These are phyloP conservation scores for Penaeus chinensis DNA, from an alignment of 1,140 invertebrate genomes.

Conservation along the genomic window DNA sequence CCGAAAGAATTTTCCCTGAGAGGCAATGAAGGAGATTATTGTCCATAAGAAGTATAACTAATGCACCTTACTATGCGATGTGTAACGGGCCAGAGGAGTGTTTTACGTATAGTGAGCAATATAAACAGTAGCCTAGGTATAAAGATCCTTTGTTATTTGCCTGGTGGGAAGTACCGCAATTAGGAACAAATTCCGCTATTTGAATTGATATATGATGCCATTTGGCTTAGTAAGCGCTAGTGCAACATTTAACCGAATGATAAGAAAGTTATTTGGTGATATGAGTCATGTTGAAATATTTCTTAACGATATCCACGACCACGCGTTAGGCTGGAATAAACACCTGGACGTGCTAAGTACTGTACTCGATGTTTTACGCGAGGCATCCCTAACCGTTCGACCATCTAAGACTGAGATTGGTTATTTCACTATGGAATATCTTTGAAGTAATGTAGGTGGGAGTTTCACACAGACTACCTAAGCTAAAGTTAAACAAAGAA, in stretches of 20 bases:
- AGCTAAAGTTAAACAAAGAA: background rate
- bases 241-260: background rate
- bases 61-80: too few species aligned
- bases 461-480: background rate
- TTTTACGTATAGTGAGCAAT: too few species aligned
- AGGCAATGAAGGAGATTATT: too few species aligned
- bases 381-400: background rate
- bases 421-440: background rate
- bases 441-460: background rate
- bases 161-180: too few species aligned
- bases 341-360: background rate
- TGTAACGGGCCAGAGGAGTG: too few species aligned
- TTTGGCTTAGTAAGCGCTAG: constrained; percentile 11
- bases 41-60: too few species aligned
- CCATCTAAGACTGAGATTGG: background rate
- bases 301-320: background rate
- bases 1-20: too few species aligned
- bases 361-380: background rate
- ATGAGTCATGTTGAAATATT: background rate
- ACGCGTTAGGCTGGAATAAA: background rate
- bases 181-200: too few species aligned
- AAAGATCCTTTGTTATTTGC: too few species aligned
- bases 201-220: too few species aligned
- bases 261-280: constrained; percentile 3
- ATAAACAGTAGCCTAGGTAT: too few species aligned